Conservation (phyloP, 2,113 vertebrate species). For the Ifrita kowaldi region DNA sequence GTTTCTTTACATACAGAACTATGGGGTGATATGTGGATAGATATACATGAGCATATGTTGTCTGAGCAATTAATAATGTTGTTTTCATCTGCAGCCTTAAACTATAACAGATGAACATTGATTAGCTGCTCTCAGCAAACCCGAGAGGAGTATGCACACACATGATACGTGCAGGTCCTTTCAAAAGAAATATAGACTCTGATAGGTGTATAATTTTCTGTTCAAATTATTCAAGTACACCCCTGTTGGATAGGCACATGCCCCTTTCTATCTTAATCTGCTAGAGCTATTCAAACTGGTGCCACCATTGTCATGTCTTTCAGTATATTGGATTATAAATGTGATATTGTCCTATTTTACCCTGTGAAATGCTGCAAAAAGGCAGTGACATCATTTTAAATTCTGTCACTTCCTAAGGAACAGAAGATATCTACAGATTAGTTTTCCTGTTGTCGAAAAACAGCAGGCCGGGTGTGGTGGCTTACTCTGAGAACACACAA, state of each 20-base stretch:
- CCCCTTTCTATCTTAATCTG: not conserved
- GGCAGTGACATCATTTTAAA: not conserved
- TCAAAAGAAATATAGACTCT: not conserved
- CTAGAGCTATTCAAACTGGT: not conserved
- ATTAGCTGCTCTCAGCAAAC: not conserved
- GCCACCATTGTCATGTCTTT: not conserved
- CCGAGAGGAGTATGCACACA: not conserved
- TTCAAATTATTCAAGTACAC: not conserved
- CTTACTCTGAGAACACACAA: not conserved
- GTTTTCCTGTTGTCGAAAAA: not conserved
- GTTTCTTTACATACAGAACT: not conserved
- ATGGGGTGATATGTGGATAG: not conserved
- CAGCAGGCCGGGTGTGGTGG: not conserved
- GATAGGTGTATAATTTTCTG: not conserved
- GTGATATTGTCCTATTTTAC: not conserved
- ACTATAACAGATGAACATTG: not conserved
- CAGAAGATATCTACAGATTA: not conserved
- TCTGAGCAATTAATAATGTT: not conserved
- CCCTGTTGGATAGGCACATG: not conserved
- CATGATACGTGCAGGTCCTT: not conserved
- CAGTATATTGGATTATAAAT: not conserved
- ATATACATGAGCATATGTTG: not conserved
- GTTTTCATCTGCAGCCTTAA: not conserved
- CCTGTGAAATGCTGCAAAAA: not conserved
- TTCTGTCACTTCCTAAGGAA: not conserved